Percentiles rank a stretch among this genome's conserved stretches.
Conservation (phyloP, 2,113 vertebrate genomes). For the Pygoscelis antarcticus region DNA sequence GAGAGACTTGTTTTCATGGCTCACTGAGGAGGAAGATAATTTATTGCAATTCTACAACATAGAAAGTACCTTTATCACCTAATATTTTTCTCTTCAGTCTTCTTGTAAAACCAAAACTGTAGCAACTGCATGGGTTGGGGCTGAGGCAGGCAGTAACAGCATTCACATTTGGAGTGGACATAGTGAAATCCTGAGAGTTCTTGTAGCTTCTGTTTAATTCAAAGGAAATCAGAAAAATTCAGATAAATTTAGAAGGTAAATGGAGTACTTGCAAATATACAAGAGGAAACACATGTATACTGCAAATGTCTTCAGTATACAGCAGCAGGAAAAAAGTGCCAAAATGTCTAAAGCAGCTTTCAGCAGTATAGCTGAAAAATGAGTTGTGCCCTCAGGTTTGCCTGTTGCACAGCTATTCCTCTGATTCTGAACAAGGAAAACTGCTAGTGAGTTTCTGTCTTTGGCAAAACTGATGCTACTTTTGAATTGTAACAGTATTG, state of each 20-base stretch:
- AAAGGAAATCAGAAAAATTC: background rate
- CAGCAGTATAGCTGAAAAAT: background rate
- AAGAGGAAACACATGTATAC: background rate
- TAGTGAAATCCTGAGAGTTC: background rate
- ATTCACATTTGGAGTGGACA: background rate
- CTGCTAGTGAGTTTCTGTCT: background rate
- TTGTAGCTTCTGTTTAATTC: background rate
- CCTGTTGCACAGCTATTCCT: constrained; percentile 16
- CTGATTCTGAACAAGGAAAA: background rate
- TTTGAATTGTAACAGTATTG: background rate
- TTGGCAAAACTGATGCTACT: background rate
- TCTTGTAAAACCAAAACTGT: background rate
- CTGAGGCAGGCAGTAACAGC: background rate
- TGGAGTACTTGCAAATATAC: background rate
- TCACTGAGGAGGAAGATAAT: background rate
- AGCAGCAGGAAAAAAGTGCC: background rate
- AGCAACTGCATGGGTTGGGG: background rate
- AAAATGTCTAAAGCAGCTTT: background rate
- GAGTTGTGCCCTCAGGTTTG: background rate
- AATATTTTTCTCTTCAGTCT: background rate
- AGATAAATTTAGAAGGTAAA: background rate
- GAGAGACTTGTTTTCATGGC: background rate
- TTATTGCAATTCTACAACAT: background rate
- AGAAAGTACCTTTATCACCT: background rate
- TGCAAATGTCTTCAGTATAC: background rate